Evolutionary conservation across 2,113 vertebrate genomes (phyloP).

Genomic region (Cyprinodon tularosa): DNA sequence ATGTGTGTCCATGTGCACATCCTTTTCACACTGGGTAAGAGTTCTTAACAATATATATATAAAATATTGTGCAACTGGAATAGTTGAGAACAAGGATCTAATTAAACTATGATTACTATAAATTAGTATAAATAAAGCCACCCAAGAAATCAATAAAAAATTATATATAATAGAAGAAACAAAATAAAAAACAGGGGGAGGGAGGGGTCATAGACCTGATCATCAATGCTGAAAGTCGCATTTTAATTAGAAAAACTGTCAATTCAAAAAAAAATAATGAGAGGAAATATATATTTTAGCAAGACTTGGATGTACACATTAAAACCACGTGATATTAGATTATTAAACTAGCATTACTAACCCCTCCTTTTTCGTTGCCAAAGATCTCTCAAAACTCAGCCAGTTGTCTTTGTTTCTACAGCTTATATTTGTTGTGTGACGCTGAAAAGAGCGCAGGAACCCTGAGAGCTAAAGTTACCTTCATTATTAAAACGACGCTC

Average conservation of each 20-base stretch:
- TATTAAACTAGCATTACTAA: neutral
- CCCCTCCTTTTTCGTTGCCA: neutral
- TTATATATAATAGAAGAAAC: too few species aligned
- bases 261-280: neutral
- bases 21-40: too few species aligned
- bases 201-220: too few species aligned
- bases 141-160: too few species aligned
- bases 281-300: neutral
- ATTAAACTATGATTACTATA: too few species aligned
- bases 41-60: too few species aligned
- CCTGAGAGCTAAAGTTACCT: slow-evolving; percentile 23
- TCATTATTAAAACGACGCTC: neutral
- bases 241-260: neutral
- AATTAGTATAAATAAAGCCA: too few species aligned
- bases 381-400: neutral
- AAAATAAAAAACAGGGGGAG: too few species aligned
- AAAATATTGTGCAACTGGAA: too few species aligned
- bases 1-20: too few species aligned
- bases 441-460: neutral
- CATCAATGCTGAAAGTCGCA: neutral
- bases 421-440: neutral
- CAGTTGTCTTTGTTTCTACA: neutral
- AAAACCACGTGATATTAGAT: neutral
- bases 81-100: too few species aligned
- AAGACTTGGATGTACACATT: neutral